These are phyloP conservation scores for Zhengitettix transpicula DNA, from an alignment of 2,888 invertebrate genomes.

Conservation along the genomic window DNA sequence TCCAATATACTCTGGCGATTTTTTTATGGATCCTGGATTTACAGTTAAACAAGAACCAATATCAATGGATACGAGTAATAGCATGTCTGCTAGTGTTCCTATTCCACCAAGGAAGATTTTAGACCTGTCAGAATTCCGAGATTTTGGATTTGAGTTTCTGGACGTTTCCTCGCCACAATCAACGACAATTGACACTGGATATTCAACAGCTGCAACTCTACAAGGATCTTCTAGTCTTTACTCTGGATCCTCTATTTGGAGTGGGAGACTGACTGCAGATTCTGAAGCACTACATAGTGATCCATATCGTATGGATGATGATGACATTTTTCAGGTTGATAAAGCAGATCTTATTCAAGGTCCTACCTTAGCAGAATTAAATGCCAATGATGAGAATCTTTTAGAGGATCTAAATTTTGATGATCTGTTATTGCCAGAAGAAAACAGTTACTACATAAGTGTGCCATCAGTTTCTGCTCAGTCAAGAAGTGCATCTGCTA, in stretches of 20 bases:
- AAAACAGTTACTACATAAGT: conserved; percentile 31
- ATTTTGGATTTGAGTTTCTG: conserved; percentile 35
- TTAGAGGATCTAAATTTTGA: conserved; percentile 75
- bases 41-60: conserved; percentile 44
- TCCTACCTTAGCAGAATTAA: conserved; percentile 69
- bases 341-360: conserved; percentile 71
- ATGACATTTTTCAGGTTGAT: conserved; percentile 62
- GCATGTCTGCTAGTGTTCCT: conserved; percentile 41
- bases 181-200: too few species aligned
- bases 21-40: conserved; percentile 42
- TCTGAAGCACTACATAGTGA: conserved; percentile 8
- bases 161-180: conserved; percentile 32
- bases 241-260: too few species aligned
- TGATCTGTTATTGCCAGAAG: conserved; percentile 59
- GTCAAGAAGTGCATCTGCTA: conserved; percentile 12
- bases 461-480: neutral
- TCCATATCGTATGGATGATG: conserved; percentile 65
- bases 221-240: too few species aligned
- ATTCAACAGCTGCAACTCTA: too few species aligned
- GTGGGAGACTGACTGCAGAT: conserved; percentile 1
- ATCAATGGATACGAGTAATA: conserved; percentile 25
- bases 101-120: conserved; percentile 39
- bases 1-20: conserved; percentile 40
- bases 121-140: conserved; percentile 23
- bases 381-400: conserved; percentile 68